phyloP scores from a whole-genome alignment of 2,797 vertebrate genomes.

The Phyllotis vaccarum region DNA sequence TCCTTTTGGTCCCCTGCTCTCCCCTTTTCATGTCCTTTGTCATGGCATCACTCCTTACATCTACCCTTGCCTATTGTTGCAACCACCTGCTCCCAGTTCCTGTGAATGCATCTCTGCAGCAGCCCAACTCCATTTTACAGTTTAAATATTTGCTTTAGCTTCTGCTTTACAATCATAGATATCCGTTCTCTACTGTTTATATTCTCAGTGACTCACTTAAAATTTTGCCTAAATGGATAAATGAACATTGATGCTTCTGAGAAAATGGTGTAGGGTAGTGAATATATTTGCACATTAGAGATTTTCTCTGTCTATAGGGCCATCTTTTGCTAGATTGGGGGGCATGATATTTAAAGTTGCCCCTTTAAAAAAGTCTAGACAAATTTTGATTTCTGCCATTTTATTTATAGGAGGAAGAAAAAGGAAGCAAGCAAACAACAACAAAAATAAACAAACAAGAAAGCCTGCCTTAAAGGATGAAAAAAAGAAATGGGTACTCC shows the following conservation, averaged over 20 bases:
- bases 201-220: constrained; percentile 68
- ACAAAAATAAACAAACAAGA: too few species aligned
- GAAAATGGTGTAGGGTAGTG: constrained; percentile 9
- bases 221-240: constrained; percentile 75
- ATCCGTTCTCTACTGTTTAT: constrained; percentile 54
- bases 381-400: constrained; percentile 36
- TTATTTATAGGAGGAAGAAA: constrained; percentile 26
- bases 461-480: constrained; percentile 8
- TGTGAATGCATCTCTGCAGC: constrained; percentile 70
- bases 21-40: not conserved
- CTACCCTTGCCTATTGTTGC: not conserved
- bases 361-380: not conserved
- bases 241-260: constrained; percentile 67
- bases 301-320: constrained; percentile 43
- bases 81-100: constrained; percentile 47
- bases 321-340: constrained; percentile 56
- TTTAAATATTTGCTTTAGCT: constrained; percentile 82
- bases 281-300: constrained; percentile 47
- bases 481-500: not conserved
- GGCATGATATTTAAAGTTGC: constrained; percentile 44
- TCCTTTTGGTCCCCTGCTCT: constrained; percentile 8
- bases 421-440: too few species aligned
- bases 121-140: constrained; percentile 70
- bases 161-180: constrained; percentile 66
- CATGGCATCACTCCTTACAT: not conserved